phyloP scores from a whole-genome alignment of 2,113 vertebrate genomes.

The Oriolus oriolus region DNA sequence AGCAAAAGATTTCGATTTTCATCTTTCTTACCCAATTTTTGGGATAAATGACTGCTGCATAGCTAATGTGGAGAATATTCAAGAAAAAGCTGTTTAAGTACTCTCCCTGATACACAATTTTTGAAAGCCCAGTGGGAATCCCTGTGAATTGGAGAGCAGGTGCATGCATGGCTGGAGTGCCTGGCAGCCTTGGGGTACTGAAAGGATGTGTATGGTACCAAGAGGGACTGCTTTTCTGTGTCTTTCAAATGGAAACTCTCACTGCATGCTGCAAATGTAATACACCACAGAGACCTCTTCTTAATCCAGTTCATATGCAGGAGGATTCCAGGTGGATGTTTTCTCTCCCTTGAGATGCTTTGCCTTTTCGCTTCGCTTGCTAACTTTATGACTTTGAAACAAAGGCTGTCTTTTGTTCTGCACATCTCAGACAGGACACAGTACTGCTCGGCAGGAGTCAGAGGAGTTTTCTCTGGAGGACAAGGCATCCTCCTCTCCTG shows the following conservation, averaged over 20 bases:
- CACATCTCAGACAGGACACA: background rate
- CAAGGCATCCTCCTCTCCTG: rapidly evolving
- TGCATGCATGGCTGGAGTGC: background rate
- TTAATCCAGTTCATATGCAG: background rate
- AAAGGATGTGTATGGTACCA: background rate
- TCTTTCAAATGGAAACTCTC: background rate
- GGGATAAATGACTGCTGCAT: background rate
- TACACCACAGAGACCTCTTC: background rate
- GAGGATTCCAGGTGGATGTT: background rate
- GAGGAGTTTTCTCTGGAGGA: background rate
- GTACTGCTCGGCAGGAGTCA: background rate
- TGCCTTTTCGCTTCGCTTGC: background rate
- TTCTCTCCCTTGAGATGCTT: background rate
- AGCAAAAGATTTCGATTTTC: background rate
- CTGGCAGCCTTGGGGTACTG: background rate
- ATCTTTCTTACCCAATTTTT: background rate
- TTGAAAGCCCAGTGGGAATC: background rate
- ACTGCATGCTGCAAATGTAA: background rate
- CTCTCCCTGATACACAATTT: background rate
- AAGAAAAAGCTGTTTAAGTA: background rate
- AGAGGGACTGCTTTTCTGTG: background rate
- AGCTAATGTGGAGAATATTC: background rate
- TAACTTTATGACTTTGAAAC: background rate
- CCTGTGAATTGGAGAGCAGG: background rate
- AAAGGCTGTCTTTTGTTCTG: background rate